Evolutionary conservation across 2,888 invertebrate species (phyloP), one percentile per base, ranked within the genome.

Genomic region (Galerucella nymphaeae): DNA sequence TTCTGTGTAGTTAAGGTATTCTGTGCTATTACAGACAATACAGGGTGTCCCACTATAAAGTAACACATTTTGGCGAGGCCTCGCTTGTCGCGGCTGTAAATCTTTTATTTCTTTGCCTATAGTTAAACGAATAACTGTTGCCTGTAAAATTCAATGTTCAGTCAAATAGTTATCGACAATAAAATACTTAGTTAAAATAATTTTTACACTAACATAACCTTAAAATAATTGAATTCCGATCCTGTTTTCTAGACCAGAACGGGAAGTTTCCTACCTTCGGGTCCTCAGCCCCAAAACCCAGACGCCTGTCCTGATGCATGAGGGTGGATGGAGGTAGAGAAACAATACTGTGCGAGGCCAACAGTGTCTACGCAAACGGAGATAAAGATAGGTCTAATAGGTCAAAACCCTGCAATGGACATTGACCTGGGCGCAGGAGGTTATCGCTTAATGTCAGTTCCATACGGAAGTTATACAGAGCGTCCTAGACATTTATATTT

Each of bases 351-450:
- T 18, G n/a, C n/a, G 30, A 16, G 58, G n/a, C 58, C 14, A 58
- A 23, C 11, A n/a, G 58, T 45, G 45, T 45, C 45, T 45, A 45
- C 14, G 45, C 45, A 45, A 45, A 45, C 13, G 6, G 58, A 30
- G 58, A 58, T 30, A 30, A 30, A 58, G 23, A 30, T 23, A 58
- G 30, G 16, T 58, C 30, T 30, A 30, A 55, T 55, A 23, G 55
- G 55, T 55, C 55, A 55, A 55, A 58, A 58, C 23, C 30, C 30
- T 10, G 18, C 53, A 53, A 53, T 53, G 53, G 53, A 53, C 53
- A 53, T 11, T 53, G 53, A 53, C 16, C 53, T 48, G 53, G n/a
- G 53, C 53, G 16, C 8, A 18, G 45, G 13, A 13, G 13, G 13
- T 45, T 45, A 50, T 16, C 50, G 16, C 16, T 50, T 50, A 53